phyloP scores from a whole-genome alignment of 2,113 vertebrate genomes.

The Callocephalon fimbriatum region DNA sequence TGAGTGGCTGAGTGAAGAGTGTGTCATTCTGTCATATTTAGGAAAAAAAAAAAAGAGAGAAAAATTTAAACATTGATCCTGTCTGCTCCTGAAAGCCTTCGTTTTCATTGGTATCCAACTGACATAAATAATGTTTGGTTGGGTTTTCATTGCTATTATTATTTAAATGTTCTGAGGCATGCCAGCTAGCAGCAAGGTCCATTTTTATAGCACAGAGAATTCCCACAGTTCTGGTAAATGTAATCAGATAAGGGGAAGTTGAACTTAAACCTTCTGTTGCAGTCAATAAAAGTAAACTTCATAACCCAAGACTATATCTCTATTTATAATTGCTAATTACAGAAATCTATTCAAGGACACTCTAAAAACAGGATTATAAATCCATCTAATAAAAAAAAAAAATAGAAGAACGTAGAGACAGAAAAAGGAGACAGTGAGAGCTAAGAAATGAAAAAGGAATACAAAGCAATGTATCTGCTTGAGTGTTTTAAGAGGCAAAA shows the following conservation, averaged over 20 bases:
- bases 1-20: conserved; percentile 76
- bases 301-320: conserved; percentile 11
- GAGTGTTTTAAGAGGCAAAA: neutral
- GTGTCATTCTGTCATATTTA: conserved; percentile 78
- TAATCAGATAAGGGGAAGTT: conserved; percentile 62
- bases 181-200: conserved; percentile 23
- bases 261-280: conserved; percentile 46
- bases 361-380: neutral
- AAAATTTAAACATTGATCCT: conserved; percentile 76
- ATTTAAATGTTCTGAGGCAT: conserved; percentile 74
- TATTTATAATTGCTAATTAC: conserved; percentile 55
- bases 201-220: conserved; percentile 32
- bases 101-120: conserved; percentile 72
- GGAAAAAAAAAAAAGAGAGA: conserved; percentile 46
- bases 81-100: conserved; percentile 68
- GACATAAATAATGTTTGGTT: conserved; percentile 74
- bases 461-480: neutral
- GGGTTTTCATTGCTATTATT: conserved; percentile 69
- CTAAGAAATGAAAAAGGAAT: neutral
- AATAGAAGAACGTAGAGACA: neutral
- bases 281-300: conserved; percentile 55
- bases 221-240: conserved; percentile 40
- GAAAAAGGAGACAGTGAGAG: neutral
- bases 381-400: neutral
- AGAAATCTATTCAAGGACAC: conserved; percentile 32